A percentile compares a stretch with the other conserved stretches of the same genome.
These are phyloP conservation scores for Dorcus parallelipipedus DNA, from an alignment of 2,888 invertebrate genomes.

Conservation along the genomic window DNA sequence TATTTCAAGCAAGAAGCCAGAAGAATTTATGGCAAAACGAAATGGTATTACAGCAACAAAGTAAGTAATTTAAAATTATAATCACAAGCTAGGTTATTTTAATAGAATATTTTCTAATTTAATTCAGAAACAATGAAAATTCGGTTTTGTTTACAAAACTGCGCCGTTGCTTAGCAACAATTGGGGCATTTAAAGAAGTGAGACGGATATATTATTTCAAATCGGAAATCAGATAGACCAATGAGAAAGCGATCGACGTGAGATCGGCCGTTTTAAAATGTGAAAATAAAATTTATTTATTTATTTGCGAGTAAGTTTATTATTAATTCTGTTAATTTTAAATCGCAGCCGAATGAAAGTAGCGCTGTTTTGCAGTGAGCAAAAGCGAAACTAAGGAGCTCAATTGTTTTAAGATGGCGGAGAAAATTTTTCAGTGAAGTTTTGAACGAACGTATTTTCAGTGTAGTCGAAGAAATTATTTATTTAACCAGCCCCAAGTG, in stretches of 20 bases:
- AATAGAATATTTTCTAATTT: too few species aligned
- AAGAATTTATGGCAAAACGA: too few species aligned
- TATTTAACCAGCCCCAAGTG: too few species aligned
- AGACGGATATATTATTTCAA: not conserved
- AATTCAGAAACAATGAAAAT: too few species aligned
- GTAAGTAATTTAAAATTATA: too few species aligned
- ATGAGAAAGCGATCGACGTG: not conserved
- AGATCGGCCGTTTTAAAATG: not conserved
- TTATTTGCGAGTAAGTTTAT: not conserved
- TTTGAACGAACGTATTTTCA: too few species aligned
- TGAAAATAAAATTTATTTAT: not conserved
- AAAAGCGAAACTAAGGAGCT: not conserved
- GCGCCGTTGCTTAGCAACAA: conserved; percentile 12
- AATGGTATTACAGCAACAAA: too few species aligned
- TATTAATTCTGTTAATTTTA: not conserved
- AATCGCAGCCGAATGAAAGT: not conserved
- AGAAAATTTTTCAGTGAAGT: conserved; percentile 21
- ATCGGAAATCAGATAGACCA: not conserved
- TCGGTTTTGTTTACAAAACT: conserved; percentile 7
- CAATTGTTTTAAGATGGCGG: conserved; percentile 28
- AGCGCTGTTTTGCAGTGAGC: not conserved
- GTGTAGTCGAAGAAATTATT: too few species aligned
- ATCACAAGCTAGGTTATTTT: too few species aligned
- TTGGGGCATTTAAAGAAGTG: not conserved
- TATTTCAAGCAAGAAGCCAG: too few species aligned